phyloP scores from a whole-genome alignment of 2,113 vertebrate species.

The Orientallactaga bullata region DNA sequence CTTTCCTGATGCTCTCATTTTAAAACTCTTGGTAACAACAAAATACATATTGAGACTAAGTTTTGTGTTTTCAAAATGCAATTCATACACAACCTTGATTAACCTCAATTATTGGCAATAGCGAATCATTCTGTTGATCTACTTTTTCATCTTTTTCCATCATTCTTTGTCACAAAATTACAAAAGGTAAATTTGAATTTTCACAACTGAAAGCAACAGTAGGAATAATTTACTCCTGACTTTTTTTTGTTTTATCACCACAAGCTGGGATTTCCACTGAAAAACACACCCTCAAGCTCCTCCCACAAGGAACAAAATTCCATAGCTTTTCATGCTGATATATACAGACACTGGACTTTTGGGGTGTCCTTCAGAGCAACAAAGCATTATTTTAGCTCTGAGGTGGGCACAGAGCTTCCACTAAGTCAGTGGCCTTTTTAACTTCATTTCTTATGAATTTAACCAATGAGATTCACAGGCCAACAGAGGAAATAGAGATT shows the following conservation, averaged over 20 bases:
- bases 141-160: neutral
- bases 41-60: neutral
- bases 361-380: no score
- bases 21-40: neutral
- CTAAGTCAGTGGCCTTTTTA: no score
- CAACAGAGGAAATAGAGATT: no score
- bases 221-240: neutral
- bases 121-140: neutral
- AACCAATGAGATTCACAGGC: no score
- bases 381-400: no score
- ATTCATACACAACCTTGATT: constrained; percentile 13
- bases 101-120: constrained; percentile 15
- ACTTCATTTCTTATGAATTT: no score
- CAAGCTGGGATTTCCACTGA: neutral
- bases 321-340: no score
- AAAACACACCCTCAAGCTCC: neutral
- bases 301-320: neutral
- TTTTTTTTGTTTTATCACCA: neutral
- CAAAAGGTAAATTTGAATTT: neutral
- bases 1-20: neutral
- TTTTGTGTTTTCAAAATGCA: constrained; percentile 45
- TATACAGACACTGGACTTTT: no score
- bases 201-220: neutral
- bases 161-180: neutral
- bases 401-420: no score